These are phyloP conservation scores for Tillus elongatus DNA, from an alignment of 2,888 invertebrate genomes.

Conservation along the genomic window DNA sequence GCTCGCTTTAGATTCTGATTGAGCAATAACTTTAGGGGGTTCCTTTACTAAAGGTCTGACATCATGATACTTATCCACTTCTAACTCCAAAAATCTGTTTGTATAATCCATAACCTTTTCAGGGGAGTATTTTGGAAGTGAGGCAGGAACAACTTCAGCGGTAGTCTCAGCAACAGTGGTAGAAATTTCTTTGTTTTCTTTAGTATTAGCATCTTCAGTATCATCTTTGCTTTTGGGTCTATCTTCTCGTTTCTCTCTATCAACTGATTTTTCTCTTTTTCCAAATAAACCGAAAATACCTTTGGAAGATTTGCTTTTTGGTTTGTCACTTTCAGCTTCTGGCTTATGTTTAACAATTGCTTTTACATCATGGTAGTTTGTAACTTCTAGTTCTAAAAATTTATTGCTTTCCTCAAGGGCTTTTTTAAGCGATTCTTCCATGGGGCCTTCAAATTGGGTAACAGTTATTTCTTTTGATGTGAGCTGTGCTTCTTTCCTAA, in stretches of 20 bases:
- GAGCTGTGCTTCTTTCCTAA: no score
- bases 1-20: no score
- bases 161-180: no score
- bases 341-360: background rate
- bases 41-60: constrained; percentile 11
- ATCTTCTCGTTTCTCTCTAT: background rate
- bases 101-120: constrained; percentile 15
- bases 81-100: constrained; percentile 20
- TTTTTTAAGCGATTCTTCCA: no score
- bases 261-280: background rate
- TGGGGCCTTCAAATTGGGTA: no score
- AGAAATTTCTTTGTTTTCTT: background rate
- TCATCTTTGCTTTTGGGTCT: constrained; percentile 1
- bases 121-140: background rate
- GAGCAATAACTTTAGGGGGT: no score
- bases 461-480: no score
- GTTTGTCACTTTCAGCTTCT: background rate
- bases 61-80: constrained; percentile 20
- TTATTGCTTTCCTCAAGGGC: no score
- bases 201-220: background rate
- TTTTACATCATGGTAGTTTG: constrained; percentile 16
- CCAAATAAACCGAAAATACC: constrained; percentile 5
- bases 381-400: constrained; percentile 23
- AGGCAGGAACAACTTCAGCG: background rate
- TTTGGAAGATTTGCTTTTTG: background rate